Evolutionary conservation across 1,140 invertebrate genomes (phyloP), one percentile per base, ranked within the genome.

Genomic region (Babylonia areolata): DNA sequence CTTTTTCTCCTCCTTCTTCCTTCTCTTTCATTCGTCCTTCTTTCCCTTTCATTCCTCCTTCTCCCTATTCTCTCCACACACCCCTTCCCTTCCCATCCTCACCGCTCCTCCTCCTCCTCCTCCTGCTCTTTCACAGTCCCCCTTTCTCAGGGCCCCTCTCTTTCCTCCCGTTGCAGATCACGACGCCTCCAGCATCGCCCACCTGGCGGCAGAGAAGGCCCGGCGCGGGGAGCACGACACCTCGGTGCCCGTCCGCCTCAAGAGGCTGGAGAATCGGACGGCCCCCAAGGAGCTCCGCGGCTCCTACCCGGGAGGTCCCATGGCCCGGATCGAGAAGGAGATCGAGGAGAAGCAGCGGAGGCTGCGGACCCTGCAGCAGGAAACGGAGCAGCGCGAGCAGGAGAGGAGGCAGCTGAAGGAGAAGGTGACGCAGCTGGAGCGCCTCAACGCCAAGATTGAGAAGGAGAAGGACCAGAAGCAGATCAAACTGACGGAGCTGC

Each of bases 391-490:
- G 75, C 35, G 75, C 11, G 75, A 77, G 75, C 11, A 77, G 75
- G 75, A 77, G 75, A 39, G 37, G 17, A 35, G 35, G 75, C 75
- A 77, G 75, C 75, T 77, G 37, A 39, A 40, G 75, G 75, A 77
- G 15, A 77, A 77, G 73, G 75, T 77, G 37, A 23, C 17, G 37
- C 75, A 77, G 75, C 37, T 77, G 20, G 75, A 77, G 23, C 75
- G 37, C 20, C 35, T 77, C 37, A 77, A 77, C 75, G 75, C 37
- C 75, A 77, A 39, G 35, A 77, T 77, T 15, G 75, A 77, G 75
- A 28, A 40, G 37, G 75, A 77, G 75, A 77, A 77, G 75, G 75
- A 77, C 33, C 35, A 77, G 75, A 77, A 77, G 75, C 75, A 77
- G 75, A 37, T 77, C 35, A 77, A 40, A 37, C 75, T 77, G 35